Base-by-base conservation (phyloP, 2,888 invertebrate species). In the Conistra vaccinii region DNA sequence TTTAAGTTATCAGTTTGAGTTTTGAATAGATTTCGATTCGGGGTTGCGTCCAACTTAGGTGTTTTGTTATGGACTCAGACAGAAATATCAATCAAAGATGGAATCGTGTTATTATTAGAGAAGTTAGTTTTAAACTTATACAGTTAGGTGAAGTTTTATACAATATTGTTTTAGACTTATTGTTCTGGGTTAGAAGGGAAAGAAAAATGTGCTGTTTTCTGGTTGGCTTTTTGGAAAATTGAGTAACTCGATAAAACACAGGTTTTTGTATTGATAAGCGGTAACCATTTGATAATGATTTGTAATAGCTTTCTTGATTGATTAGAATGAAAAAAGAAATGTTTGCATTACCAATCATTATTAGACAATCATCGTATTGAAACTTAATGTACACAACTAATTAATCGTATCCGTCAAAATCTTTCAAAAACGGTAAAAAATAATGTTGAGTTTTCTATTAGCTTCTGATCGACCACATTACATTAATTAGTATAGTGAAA, bases 61-160 rank as follows among this genome's bases (percentile, higher is more conserved):
- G 87, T 88, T 79, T 85, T 85, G 82, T 81, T 87, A 88, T 80
- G 74, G 77, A 88, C 71, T 82, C 73, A 9, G 79, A 71, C 55
- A 78, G 81, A 83, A 82, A 81, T 86, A 87, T 86, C 87, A 88
- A 88, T 88, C 87, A 86, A 78, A 88, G 87, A 86, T 83, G 69
- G 69, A 83, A 77, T 82, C 68, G 79, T 83, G 71, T 87, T 87
- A 81, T 87, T 80, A 84, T 84, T 80, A 57, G 55, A 26, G 63
- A 80, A 80, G 69, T 84, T 62, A 51, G 42, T 66, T 75, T 65
- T 51, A 57, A 73, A 84, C 60, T 80, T 78, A 32, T 29, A 60
- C 45, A 60, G 76, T 81, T 75, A 20, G 9, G 39, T 61, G 39
- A 51, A 78, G 76, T 78, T 77, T 79, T 81, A 68, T 69, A 67